Percentiles rank a stretch among this genome's conserved stretches.
phyloP scores from a whole-genome alignment of 2,797 vertebrate species.

The Arrhamphus sclerolepis region DNA sequence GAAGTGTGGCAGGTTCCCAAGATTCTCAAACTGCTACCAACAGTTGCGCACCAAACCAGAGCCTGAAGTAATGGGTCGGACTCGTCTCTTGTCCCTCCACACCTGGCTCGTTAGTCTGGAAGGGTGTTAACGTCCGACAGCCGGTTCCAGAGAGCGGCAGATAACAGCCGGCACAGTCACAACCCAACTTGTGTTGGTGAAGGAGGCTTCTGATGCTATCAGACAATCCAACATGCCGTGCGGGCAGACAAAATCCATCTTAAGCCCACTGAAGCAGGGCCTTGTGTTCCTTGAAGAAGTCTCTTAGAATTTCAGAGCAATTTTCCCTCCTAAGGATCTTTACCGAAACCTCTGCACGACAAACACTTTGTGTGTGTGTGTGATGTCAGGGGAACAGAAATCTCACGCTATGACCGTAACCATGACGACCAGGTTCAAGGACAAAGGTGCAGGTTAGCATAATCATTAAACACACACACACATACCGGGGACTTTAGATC shows the following conservation, averaged over 20 bases:
- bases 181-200: neutral
- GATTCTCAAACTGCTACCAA: too few relatives aligned
- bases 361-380: neutral
- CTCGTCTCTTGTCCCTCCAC: too few relatives aligned
- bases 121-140: too few relatives aligned
- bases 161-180: neutral
- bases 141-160: neutral
- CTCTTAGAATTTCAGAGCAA: neutral
- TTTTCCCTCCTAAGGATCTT: neutral
- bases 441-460: conserved; percentile 48
- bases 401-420: conserved; percentile 40
- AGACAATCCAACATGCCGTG: neutral
- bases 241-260: neutral
- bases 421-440: conserved; percentile 67
- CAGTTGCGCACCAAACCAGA: too few relatives aligned
- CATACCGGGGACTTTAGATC: neutral
- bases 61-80: too few relatives aligned
- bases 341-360: neutral
- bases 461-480: conserved; percentile 1
- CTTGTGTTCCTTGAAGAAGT: neutral
- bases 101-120: neutral
- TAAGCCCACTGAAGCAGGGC: neutral
- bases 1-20: too few relatives aligned
- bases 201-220: neutral
- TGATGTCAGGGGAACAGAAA: conserved; percentile 54